Evolutionary conservation across 2,113 vertebrate genomes (phyloP), one percentile per base, ranked within the genome.

Genomic region (Neofelis nebulosa): DNA sequence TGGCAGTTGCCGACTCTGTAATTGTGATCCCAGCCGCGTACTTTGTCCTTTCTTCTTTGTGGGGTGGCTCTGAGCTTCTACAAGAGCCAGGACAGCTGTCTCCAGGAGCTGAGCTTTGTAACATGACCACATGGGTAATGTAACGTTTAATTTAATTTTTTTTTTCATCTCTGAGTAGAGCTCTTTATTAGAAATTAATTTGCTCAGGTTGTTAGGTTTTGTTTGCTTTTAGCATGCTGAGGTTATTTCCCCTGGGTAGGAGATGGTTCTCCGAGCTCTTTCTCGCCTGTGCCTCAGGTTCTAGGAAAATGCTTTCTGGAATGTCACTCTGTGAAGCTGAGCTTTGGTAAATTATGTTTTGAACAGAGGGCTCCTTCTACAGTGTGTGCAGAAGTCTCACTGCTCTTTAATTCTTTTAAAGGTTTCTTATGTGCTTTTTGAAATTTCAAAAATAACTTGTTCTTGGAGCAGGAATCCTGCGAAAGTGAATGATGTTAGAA

Each of bases 11-110:
- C 8, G 74, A 87, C 76, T 73, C 84, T 4, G 29, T 97, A 86
- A 79, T 76, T 84, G 79, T 89, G 88, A 97, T 97, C 96, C 97
- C 84, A 81, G 66, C 97, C 94, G 92, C 96, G 99, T 78, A 99
- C 99, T 99, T 99, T 99, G 99, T 96, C 98, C 98, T 98, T 98
- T 96, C 87, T 96, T 65, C 95, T 95, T 92, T 84, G 83, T 85
- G 16, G 57, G 90, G 95, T 91, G 96, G 27, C 76, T 65, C 83
- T 89, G 27, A 29, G 41, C 41, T 93, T 25, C 15, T 23, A 38
- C 29, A 38, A 63, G 80, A 33, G 13, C 61, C 66, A 4, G 36
- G 48, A 50, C 65, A 57, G 87, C 61, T 89, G 66, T 80, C 69
- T 97, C 31, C 23, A 48, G 63, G 84, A 69, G 61, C 82, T 95